Conservation (phyloP, 2,888 invertebrate species). For the Ectemnius continuus region DNA sequence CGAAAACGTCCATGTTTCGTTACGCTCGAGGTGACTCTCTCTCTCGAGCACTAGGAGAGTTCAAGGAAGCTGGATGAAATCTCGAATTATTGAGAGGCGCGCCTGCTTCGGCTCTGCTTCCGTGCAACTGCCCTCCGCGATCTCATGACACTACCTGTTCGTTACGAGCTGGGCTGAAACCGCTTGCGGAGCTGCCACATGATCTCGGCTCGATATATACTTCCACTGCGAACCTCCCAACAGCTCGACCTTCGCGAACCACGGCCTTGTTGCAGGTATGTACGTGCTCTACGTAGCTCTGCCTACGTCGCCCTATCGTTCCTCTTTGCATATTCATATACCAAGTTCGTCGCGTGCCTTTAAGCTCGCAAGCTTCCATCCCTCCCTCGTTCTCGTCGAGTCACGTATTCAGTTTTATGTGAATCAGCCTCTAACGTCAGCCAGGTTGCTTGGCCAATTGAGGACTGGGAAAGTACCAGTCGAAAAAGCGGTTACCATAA, state of each 20-base stretch:
- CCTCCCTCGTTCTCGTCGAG: not conserved
- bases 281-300: not conserved
- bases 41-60: no score
- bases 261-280: conserved; percentile 30
- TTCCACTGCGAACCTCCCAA: conserved; percentile 13
- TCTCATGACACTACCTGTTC: conserved; percentile 1
- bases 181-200: not conserved
- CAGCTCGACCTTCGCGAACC: conserved; percentile 17
- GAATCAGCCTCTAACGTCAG: not conserved
- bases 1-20: no score
- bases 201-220: conserved; percentile 10
- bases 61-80: conserved; percentile 7
- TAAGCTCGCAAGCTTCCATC: not conserved
- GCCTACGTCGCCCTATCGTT: conserved; percentile 1
- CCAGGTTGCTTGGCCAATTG: not conserved
- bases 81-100: conserved; percentile 6
- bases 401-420: not conserved
- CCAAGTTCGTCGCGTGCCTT: conserved; percentile 18
- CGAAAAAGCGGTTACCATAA: not conserved
- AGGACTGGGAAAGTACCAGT: conserved; percentile 1
- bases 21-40: no score
- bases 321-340: conserved; percentile 15
- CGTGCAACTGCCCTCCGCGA: not conserved
- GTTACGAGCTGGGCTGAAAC: not conserved
- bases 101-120: not conserved